Evolutionary conservation across 2,888 invertebrate species (phyloP), one percentile per base, ranked within the genome.

Genomic region (Harpalus rufipes): DNA sequence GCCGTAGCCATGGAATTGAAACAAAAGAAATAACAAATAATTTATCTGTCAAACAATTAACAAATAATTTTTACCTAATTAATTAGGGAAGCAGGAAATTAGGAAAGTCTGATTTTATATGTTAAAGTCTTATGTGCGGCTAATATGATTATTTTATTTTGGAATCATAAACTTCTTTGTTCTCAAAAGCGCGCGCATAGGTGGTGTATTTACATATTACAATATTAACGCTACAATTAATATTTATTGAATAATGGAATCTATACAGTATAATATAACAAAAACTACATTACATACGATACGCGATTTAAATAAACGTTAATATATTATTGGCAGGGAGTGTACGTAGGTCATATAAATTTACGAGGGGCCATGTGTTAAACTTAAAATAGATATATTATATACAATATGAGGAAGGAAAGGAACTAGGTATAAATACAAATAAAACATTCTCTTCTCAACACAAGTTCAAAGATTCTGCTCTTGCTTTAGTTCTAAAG

Each of bases 401-500:
- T 74, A 74, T 74, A 74, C 72, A 74, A 44, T 44, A 44, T 44
- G 72, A 74, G 72, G 72, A 74, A 74, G 72, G 44, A 51, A 25
- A 63, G 59, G 68, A 74, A 74, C 44, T 63, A 51, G 44, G 44
- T 51, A 51, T 12, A 68, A 25, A 39, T 39, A 68, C 32, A 39
- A 68, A 12, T 68, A 39, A 25, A 68, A 68, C 39, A 39, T 68
- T 68, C 32, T 32, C 32, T 32, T 5, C 32, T 5, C 32, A 4
- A 5, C 32, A 3, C 25, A 4, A 7, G 32, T 25, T 14, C 32
- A 85, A 10, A 85, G 56, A 72, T 85, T 85, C 88, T 94, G 94
- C 91, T 96, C 95, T 88, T 94, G 94, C 90, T 96, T 95, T 87
- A 97, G 91, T 89, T 96, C 96, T 59, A 97, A 92, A 0, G 98